A percentile compares a stretch with the other conserved stretches of the same genome.
phyloP scores from a whole-genome alignment of 30 jellyfish, hydroid and myxozoan species.

The Calvadosia cruxmelitensis region DNA sequence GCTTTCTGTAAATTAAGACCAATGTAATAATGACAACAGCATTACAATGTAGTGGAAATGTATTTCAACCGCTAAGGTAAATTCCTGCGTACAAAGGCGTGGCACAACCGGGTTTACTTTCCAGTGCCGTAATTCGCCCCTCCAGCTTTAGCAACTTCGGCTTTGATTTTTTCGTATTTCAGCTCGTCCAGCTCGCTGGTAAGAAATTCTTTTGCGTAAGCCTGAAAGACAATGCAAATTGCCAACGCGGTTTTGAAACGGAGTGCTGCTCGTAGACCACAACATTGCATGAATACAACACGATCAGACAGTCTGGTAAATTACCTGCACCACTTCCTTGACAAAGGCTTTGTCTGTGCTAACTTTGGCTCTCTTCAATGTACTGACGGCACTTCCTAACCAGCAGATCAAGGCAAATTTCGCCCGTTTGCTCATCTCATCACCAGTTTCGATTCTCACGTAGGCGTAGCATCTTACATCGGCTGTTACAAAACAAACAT shows the following conservation, averaged over 20 bases:
- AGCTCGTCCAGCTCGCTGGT: conserved; percentile 32
- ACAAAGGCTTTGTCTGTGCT: conserved; percentile 80
- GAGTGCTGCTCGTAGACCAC: neutral
- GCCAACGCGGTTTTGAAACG: neutral
- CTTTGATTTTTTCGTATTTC: neutral
- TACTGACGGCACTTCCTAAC: conserved; percentile 37
- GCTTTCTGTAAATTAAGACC: too few species aligned
- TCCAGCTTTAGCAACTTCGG: conserved; percentile 38
- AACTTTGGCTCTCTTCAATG: conserved; percentile 65
- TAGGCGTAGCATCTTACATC: conserved; percentile 53
- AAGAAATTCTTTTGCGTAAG: conserved; percentile 25
- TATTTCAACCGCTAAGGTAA: too few species aligned
- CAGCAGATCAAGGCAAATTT: conserved; percentile 58
- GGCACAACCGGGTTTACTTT: too few species aligned
- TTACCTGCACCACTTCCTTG: conserved; percentile 34
- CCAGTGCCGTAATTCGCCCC: conserved; percentile 88
- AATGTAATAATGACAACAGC: too few species aligned
- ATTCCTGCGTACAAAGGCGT: too few species aligned
- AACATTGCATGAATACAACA: neutral
- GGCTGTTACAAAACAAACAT: too few species aligned
- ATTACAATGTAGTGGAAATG: too few species aligned
- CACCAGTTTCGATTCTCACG: conserved; percentile 56
- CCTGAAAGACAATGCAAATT: conserved; percentile 8
- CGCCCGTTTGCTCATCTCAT: conserved; percentile 74
- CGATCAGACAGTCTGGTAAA: neutral